Evolutionary conservation across 2,797 vertebrate genomes (phyloP).

Genomic region (Merluccius polli): DNA sequence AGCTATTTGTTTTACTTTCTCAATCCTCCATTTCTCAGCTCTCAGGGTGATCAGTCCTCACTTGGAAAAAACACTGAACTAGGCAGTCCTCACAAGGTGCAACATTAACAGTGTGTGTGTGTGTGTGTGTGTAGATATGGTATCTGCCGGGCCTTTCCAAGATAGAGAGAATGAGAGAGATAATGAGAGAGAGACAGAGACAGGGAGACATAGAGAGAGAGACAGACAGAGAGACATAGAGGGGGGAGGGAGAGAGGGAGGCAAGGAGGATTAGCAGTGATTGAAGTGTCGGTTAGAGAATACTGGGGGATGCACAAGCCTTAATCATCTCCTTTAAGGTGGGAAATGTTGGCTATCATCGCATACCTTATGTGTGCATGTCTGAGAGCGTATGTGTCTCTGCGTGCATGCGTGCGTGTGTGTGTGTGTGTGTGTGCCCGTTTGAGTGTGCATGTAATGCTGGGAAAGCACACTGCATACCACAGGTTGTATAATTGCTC

Average conservation of each 20-base stretch:
- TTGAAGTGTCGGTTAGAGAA: conserved; percentile 75
- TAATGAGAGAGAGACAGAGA: background rate
- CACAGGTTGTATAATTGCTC: background rate
- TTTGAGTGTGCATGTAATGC: background rate
- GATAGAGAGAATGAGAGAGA: background rate
- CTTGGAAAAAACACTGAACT: too few species aligned
- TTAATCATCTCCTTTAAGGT: conserved; percentile 60
- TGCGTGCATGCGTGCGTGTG: background rate
- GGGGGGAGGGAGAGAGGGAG: conserved; percentile 36
- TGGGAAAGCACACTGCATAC: background rate
- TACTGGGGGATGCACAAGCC: conserved; percentile 60
- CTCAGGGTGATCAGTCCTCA: too few species aligned
- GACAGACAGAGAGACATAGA: conserved; percentile 33
- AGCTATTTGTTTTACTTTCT: background rate
- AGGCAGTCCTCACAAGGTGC: too few species aligned
- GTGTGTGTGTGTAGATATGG: too few species aligned
- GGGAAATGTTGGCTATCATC: conserved; percentile 52
- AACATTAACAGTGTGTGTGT: too few species aligned
- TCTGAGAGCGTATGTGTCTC: background rate
- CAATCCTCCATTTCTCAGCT: too few species aligned
- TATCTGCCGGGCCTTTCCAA: too few species aligned
- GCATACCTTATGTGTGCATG: conserved; percentile 11
- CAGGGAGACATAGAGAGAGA: conserved; percentile 28
- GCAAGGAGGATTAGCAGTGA: conserved; percentile 71
- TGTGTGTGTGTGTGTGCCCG: background rate